Conservation (phyloP, 2,797 vertebrate genomes). For the Neostethus bicornis region DNA sequence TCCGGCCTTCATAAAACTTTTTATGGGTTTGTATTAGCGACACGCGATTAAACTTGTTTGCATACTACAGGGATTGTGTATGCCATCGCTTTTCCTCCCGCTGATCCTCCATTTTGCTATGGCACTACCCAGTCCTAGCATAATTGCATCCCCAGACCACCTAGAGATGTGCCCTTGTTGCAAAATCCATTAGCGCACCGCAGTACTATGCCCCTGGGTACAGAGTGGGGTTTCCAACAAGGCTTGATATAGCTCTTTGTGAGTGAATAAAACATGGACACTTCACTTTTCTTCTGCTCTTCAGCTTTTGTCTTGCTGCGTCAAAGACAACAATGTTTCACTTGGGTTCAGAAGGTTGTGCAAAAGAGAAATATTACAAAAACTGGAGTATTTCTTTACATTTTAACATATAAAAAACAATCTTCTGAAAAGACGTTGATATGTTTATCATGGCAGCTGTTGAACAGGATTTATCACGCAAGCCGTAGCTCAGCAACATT, state of each 20-base stretch:
- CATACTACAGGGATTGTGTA: conserved; percentile 44
- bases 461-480: conserved; percentile 9
- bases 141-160: conserved; percentile 73
- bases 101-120: conserved; percentile 69
- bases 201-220: conserved; percentile 57
- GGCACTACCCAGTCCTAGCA: conserved; percentile 56
- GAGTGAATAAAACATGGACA: conserved; percentile 64
- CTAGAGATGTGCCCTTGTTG: conserved; percentile 66
- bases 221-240: conserved; percentile 46
- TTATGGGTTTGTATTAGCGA: conserved; percentile 53
- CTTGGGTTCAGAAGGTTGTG: conserved; percentile 1
- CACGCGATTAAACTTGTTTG: conserved; percentile 54
- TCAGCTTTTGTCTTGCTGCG: conserved; percentile 39
- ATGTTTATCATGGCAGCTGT: conserved; percentile 7
- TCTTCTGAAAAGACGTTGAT: conserved; percentile 3
- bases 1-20: conserved; percentile 29
- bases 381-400: neutral
- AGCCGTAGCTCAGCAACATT: neutral
- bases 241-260: conserved; percentile 54
- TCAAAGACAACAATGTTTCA: conserved; percentile 19
- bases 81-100: conserved; percentile 61
- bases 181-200: conserved; percentile 69
- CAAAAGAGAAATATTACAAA: conserved; percentile 12
- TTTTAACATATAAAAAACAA: conserved; percentile 15
- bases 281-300: conserved; percentile 34